These are phyloP conservation scores for Morpho helenor DNA, from an alignment of 2,888 invertebrate genomes.

Conservation along the genomic window DNA sequence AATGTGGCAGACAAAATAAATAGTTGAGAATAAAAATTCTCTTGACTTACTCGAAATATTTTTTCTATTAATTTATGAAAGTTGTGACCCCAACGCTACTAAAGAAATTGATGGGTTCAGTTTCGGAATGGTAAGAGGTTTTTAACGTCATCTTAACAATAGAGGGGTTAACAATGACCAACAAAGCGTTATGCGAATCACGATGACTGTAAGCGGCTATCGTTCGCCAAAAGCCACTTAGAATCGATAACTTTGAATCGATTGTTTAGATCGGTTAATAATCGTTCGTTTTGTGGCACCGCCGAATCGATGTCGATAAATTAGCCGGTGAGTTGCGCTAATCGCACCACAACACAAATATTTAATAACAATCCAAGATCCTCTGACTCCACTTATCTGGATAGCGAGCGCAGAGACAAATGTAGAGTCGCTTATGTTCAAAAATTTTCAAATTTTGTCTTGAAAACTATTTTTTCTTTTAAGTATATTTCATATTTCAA, in stretches of 20 bases:
- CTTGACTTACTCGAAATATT: too few species aligned
- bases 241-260: conserved; percentile 30
- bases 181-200: conserved; percentile 17
- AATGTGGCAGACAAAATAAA: too few species aligned
- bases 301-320: conserved; percentile 51
- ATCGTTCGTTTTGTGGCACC: conserved; percentile 24
- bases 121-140: conserved; percentile 25
- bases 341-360: conserved; percentile 77
- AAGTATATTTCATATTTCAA: too few species aligned
- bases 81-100: conserved; percentile 7
- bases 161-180: conserved; percentile 13
- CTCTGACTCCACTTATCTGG: conserved; percentile 75
- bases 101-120: conserved; percentile 9
- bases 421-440: conserved; percentile 36
- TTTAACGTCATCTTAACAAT: conserved; percentile 16
- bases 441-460: too few species aligned
- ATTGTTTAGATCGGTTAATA: conserved; percentile 37
- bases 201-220: conserved; percentile 21
- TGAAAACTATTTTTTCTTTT: too few species aligned
- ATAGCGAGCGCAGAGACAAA: conserved; percentile 40
- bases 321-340: conserved; percentile 71
- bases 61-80: background rate
- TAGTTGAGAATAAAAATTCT: too few species aligned
- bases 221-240: conserved; percentile 22
- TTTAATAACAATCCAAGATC: conserved; percentile 77